Evolutionary conservation across 2,113 vertebrate genomes (phyloP).

Genomic region (Pica pica): DNA sequence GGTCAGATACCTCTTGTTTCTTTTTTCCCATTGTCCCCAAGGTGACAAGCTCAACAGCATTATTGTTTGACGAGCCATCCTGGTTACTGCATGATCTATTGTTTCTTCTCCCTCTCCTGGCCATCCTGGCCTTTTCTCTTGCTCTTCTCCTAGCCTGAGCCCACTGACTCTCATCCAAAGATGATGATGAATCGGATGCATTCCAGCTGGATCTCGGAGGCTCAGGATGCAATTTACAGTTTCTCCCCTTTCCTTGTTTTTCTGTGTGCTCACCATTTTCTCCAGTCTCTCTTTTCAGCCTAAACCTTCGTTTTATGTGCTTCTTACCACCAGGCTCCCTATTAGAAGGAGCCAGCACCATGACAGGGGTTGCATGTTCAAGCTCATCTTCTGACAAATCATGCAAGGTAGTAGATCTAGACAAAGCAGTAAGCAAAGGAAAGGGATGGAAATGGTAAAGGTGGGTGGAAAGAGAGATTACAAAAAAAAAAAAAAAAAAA

Average conservation of each 20-base stretch:
- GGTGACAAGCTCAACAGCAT: conserved; percentile 71
- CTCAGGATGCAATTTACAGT: conserved; percentile 56
- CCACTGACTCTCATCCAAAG: conserved; percentile 77
- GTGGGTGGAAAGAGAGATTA: conserved; percentile 38
- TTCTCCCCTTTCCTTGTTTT: conserved; percentile 49
- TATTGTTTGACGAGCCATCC: conserved; percentile 20
- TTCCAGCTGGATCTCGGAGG: conserved; percentile 60
- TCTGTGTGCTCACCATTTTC: conserved; percentile 62
- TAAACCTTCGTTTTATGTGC: conserved; percentile 80
- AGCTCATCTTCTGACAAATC: conserved; percentile 80
- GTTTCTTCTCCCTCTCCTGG: conserved; percentile 70
- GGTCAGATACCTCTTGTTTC: conserved; percentile 27
- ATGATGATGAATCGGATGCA: conserved; percentile 78
- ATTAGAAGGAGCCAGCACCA: conserved; percentile 70
- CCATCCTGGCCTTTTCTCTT: conserved; percentile 75
- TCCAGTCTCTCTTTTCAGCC: conserved; percentile 74
- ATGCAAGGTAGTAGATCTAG: conserved; percentile 78
- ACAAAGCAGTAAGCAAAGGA: conserved; percentile 66
- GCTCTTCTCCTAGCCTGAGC: conserved; percentile 81
- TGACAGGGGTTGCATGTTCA: conserved; percentile 70
- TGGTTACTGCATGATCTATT: conserved; percentile 57
- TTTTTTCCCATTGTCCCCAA: conserved; percentile 60
- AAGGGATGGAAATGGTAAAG: conserved; percentile 66
- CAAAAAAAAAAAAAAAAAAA: background rate
- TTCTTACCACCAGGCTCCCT: conserved; percentile 77